phyloP scores from a whole-genome alignment of 2,113 vertebrate species.

The Lepus europaeus region DNA sequence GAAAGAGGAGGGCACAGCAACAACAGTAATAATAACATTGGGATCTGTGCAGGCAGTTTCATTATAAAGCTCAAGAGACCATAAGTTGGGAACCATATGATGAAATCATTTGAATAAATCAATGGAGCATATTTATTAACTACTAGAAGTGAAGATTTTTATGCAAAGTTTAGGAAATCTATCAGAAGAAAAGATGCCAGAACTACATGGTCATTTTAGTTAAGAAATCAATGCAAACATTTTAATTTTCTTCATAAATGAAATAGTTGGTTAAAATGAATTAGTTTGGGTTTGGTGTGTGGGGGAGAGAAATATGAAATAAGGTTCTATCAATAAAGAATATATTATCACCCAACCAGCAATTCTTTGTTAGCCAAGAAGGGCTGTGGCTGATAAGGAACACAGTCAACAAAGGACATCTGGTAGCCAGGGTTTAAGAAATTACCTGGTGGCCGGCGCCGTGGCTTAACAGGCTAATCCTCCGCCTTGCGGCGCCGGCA shows the following conservation, averaged over 20 bases:
- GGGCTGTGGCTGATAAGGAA: background rate
- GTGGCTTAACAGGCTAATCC: no score
- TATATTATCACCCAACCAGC: background rate
- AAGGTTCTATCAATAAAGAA: background rate
- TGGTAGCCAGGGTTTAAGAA: background rate
- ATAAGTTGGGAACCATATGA: conserved; percentile 1
- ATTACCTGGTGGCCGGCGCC: background rate
- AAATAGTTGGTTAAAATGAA: background rate
- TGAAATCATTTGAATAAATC: conserved; percentile 21
- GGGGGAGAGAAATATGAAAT: background rate
- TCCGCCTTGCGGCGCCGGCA: no score
- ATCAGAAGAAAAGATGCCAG: conserved; percentile 4
- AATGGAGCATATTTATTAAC: background rate
- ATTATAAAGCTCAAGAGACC: conserved; percentile 1
- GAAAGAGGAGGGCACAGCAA: background rate
- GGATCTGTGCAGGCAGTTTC: conserved; percentile 20
- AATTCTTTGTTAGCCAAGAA: background rate
- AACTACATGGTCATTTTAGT: conserved; percentile 29
- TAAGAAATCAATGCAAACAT: background rate
- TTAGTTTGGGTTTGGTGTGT: background rate
- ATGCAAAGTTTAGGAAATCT: conserved; percentile 45
- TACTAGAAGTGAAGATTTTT: background rate
- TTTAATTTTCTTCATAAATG: conserved; percentile 31
- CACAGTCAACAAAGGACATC: background rate
- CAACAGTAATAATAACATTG: background rate